Conservation (phyloP, 2,113 vertebrate species). For the Lucifuga dentata region DNA sequence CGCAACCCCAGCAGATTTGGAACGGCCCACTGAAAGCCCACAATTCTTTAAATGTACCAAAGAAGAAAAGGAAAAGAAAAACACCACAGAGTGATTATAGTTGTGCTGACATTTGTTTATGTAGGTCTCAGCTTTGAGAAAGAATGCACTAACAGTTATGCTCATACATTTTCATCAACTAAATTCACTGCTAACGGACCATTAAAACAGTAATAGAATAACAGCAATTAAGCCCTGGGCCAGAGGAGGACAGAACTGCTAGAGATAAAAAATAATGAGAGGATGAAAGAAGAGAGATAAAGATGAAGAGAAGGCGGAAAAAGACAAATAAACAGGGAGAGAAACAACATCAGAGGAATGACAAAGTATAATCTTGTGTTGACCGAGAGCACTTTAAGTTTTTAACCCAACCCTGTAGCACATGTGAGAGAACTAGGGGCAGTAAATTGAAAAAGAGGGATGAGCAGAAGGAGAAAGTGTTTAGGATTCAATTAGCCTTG, state of each 20-base stretch:
- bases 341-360: constrained; percentile 14
- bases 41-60: constrained; percentile 36
- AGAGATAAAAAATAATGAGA: constrained; percentile 52
- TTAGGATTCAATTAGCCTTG: constrained; percentile 75
- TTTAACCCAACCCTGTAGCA: constrained; percentile 30
- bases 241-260: constrained; percentile 32
- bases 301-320: not conserved
- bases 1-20: constrained; percentile 42
- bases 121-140: constrained; percentile 28
- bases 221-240: constrained; percentile 58
- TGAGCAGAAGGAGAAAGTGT: constrained; percentile 61
- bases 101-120: constrained; percentile 49
- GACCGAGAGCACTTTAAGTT: constrained; percentile 9
- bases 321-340: constrained; percentile 12
- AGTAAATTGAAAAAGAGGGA: constrained; percentile 36
- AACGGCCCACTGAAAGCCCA: constrained; percentile 23
- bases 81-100: constrained; percentile 6
- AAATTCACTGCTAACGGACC: constrained; percentile 51
- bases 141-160: constrained; percentile 30
- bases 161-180: constrained; percentile 63
- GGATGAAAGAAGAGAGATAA: constrained; percentile 14
- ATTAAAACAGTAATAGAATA: constrained; percentile 71
- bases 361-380: constrained; percentile 15
- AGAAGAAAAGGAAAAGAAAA: constrained; percentile 9
- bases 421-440: constrained; percentile 7